Base-by-base conservation (phyloP, 2,797 vertebrate genomes). In the Cephalopachus bancanus region DNA sequence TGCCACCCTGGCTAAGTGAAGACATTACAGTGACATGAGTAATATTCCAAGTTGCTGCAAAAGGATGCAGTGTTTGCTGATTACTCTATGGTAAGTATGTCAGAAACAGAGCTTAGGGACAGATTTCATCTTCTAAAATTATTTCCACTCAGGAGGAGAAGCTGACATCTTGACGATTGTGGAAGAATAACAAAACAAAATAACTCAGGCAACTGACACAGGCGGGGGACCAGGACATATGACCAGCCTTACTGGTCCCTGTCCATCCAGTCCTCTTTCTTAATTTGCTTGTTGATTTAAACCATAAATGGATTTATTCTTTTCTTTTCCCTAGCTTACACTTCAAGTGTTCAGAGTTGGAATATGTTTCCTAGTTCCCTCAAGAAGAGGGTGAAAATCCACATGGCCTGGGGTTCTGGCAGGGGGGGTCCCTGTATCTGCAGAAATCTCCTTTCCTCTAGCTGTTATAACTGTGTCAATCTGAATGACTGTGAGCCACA, bases 81-180 rank as follows among this genome's bases (percentile, higher is more conserved):
- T 97, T 95, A 84, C 65, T 96, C 90, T 59, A 65, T 65, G 95
- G 95, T 92, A 91, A 94, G 91, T 88, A 16, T 97, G 96, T 96
- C 96, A 96, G 85, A 94, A 97, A 94, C 65, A 98, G 95, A 71
- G 53, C 79, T 96, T 95, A 20, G 74, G 95, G 92, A 91, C 92
- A 97, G 85, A 95, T 97, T 98, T 95, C 85, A 96, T 93, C 92
- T 94, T 97, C 88, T 59, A 78, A 96, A 97, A 93, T 98, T 95
- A 96, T 97, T 96, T 94, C 79, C 83, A 64, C 65, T 6, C 24
- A 97, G 53, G 57, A 93, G 19, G 7, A 93, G 84, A 96, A 94
- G 37, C 65, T 64, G 92, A 81, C 71, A 91, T 83, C 91, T 96
- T 95, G 79, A 91, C 95, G 97, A 93, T 4, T 89, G 49, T 87